Base-by-base conservation (phyloP, 1,140 invertebrate genomes). In the Phenacoccus solenopsis region DNA sequence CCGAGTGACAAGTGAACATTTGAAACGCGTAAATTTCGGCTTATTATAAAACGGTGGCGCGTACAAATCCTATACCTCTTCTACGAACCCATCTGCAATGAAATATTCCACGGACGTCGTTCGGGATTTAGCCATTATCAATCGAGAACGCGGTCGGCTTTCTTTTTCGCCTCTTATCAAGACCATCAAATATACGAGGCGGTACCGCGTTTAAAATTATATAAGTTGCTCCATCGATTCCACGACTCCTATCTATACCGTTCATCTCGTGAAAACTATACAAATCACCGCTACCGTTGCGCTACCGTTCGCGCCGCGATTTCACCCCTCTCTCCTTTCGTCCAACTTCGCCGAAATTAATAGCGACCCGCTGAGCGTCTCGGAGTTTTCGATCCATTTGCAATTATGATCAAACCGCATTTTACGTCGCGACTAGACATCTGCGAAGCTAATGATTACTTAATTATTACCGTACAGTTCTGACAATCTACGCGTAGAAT, bases 251-350 rank as follows among this genome's bases (percentile, higher is more conserved):
- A 49, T 49, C 38, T 49, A n/a, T 49, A 49, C 38, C 16, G 20
- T 49, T 49, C 38, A 49, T 49, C 38, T 49, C 38, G 38, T 49
- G 38, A 49, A 49, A 49, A 49, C 38, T 49, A n/a, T n/a, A 49
- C 38, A 49, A 49, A 49, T 49, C 13, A 49, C 38, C 38, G 38
- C 38, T 49, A 49, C 38, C 38, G 38, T 49, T 32, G 5, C 16
- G 38, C 38, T 49, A 49, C 38, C 38, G 38, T 49, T 49, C 38
- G 38, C 16, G 38, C 16, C 38, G 38, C 20, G 3, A 49, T 9
- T 49, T 49, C 20, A 16, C 20, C 16, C 13, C 30, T 13, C 13
- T 13, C 13, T 32, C 30, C 5, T 32, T 32, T 7, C 30, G 30
- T 32, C 30, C 30, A 13, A 5, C 5, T 32, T 13, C 16, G 38